Evolutionary conservation across 1,140 invertebrate genomes (phyloP).

Genomic region (Listronotus oregonensis): DNA sequence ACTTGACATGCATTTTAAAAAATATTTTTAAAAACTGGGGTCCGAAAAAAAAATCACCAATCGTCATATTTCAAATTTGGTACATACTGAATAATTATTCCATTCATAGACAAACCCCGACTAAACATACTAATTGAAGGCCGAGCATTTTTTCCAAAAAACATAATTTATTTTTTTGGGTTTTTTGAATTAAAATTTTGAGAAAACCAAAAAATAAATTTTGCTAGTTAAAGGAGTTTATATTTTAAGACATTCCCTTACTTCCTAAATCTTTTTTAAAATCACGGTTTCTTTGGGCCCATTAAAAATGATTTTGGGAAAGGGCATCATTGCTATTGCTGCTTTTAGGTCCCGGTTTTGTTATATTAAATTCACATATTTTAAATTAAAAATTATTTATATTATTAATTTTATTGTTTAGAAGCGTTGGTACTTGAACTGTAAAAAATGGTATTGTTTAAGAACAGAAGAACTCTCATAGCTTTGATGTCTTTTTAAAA

Average conservation of each 20-base stretch:
- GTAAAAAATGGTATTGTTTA: slow-evolving; percentile 6
- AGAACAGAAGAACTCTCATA: slow-evolving; percentile 8
- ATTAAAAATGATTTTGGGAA: slow-evolving; percentile 5
- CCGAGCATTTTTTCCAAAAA: too few relatives aligned
- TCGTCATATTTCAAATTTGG: too few relatives aligned
- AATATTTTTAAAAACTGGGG: too few relatives aligned
- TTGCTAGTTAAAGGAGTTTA: too few relatives aligned
- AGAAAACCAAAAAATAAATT: too few relatives aligned
- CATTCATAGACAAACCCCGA: too few relatives aligned
- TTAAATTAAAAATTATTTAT: not conserved
- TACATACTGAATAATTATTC: too few relatives aligned
- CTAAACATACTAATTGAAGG: too few relatives aligned
- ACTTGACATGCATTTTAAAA: too few relatives aligned
- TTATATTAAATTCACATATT: slow-evolving; percentile 26
- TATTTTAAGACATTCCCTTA: slow-evolving; percentile 75
- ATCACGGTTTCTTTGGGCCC: slow-evolving; percentile 24
- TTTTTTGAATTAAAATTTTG: too few relatives aligned
- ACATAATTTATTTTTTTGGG: too few relatives aligned
- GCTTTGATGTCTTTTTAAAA: slow-evolving; percentile 43
- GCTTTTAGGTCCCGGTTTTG: slow-evolving; percentile 40
- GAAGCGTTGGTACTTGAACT: slow-evolving; percentile 8
- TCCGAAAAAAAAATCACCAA: too few relatives aligned
- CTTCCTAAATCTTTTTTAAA: slow-evolving; percentile 40
- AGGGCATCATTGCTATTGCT: slow-evolving; percentile 43
- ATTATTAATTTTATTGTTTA: slow-evolving; percentile 1